Evolutionary conservation across 2,797 vertebrate species (phyloP).

Genomic region (Urophycis tenuis): DNA sequence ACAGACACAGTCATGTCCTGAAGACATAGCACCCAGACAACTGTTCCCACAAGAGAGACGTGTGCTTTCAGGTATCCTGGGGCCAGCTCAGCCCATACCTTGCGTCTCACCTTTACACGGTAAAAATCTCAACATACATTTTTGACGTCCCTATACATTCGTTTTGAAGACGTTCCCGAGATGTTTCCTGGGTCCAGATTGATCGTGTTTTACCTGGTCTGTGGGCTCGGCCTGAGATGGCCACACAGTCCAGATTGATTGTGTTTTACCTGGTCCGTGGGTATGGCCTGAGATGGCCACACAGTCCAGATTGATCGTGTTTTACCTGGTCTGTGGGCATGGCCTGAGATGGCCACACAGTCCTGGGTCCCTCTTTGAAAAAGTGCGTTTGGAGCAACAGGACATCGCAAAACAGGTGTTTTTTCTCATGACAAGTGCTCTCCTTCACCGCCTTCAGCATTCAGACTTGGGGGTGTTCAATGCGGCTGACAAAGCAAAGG

Average conservation of each 20-base stretch:
- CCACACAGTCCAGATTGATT: too few species aligned
- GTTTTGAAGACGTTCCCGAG: not conserved
- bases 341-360: too few species aligned
- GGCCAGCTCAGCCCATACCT: too few species aligned
- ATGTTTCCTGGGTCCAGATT: not conserved
- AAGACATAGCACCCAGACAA: not conserved
- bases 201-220: too few species aligned
- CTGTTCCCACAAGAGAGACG: too few species aligned
- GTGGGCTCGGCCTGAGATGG: too few species aligned
- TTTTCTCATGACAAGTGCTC: constrained; percentile 27
- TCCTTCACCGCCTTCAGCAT: constrained; percentile 27
- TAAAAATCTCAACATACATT: not conserved
- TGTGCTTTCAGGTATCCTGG: too few species aligned
- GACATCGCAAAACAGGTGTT: not conserved
- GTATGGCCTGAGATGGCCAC: too few species aligned
- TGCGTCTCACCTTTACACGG: too few species aligned
- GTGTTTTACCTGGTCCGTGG: too few species aligned
- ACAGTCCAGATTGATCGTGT: too few species aligned
- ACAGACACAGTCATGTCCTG: too few species aligned
- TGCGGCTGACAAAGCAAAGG: constrained; percentile 46
- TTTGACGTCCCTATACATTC: not conserved
- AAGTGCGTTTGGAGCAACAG: not conserved
- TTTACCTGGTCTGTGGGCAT: not conserved
- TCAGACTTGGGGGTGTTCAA: constrained; percentile 28
- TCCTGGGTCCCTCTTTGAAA: not conserved